These are phyloP conservation scores for Drosophila tristis DNA, from an alignment of 1,140 invertebrate species.

Conservation along the genomic window DNA sequence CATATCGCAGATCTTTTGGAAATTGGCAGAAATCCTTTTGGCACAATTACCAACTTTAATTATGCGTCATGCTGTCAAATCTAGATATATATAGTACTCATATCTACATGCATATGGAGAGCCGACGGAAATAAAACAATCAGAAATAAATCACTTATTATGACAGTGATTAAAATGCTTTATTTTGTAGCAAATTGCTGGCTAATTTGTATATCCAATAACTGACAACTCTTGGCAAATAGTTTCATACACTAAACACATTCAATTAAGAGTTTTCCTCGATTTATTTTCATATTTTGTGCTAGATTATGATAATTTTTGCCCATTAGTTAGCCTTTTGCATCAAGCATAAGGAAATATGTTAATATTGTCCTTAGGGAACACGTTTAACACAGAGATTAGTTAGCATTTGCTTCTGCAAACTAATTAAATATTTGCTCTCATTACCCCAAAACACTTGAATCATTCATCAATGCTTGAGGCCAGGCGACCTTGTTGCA, in stretches of 20 bases:
- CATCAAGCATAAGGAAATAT: no score
- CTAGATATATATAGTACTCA: conserved; percentile 7
- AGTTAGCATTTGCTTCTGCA: neutral
- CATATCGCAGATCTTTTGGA: conserved; percentile 32
- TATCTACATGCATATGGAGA: neutral
- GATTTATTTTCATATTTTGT: no score
- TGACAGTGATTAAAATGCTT: no score
- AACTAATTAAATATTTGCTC: no score
- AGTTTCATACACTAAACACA: no score
- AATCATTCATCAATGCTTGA: neutral
- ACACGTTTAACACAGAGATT: no score
- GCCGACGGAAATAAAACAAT: neutral
- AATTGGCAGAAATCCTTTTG: conserved; percentile 49
- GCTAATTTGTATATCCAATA: neutral
- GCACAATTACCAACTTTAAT: conserved; percentile 58
- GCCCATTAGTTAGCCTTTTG: no score
- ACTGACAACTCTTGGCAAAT: conserved; percentile 1
- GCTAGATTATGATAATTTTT: no score
- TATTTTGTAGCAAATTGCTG: no score
- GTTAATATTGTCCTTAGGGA: no score
- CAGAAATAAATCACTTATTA: no score
- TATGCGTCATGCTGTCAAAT: conserved; percentile 65
- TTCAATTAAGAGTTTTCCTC: neutral
- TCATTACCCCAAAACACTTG: neutral
- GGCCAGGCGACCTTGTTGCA: neutral